Evolutionary conservation across 2,113 vertebrate species (phyloP).

Genomic region (Paracanthobrama guichenoti): DNA sequence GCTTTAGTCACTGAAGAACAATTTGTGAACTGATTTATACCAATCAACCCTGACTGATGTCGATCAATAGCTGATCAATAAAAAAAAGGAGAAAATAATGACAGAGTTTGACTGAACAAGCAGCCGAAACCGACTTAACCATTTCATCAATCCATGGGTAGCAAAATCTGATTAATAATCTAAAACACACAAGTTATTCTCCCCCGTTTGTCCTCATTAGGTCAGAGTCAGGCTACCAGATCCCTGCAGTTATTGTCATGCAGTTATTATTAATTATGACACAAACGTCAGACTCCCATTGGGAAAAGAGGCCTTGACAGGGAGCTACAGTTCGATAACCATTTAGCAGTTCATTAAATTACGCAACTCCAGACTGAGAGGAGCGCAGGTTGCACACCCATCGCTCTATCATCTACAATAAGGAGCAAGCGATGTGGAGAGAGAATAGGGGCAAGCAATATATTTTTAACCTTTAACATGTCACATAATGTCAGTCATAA

Average conservation of each 20-base stretch:
- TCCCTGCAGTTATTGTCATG: neutral
- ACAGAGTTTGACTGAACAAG: neutral
- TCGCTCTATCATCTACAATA: neutral
- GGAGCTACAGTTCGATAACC: neutral
- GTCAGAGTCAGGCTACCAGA: neutral
- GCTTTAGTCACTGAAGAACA: neutral
- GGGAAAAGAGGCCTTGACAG: neutral
- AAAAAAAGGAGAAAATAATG: neutral
- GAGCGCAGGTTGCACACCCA: neutral
- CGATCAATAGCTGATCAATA: neutral
- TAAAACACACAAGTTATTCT: neutral
- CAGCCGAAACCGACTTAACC: neutral
- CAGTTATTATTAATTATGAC: conserved; percentile 5
- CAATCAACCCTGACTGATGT: neutral
- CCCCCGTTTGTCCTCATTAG: neutral
- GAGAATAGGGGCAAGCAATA: neutral
- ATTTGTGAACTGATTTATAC: neutral
- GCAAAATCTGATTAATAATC: neutral
- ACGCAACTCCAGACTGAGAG: neutral
- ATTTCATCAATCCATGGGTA: neutral
- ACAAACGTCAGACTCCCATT: neutral
- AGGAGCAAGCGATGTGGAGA: neutral
- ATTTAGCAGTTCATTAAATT: conserved; percentile 27
- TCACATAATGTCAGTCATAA: neutral
- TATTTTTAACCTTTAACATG: neutral